Percentiles rank a stretch among this genome's conserved stretches.
Conservation (phyloP, 2,797 vertebrate genomes). For the Podarcis lilfordi region DNA sequence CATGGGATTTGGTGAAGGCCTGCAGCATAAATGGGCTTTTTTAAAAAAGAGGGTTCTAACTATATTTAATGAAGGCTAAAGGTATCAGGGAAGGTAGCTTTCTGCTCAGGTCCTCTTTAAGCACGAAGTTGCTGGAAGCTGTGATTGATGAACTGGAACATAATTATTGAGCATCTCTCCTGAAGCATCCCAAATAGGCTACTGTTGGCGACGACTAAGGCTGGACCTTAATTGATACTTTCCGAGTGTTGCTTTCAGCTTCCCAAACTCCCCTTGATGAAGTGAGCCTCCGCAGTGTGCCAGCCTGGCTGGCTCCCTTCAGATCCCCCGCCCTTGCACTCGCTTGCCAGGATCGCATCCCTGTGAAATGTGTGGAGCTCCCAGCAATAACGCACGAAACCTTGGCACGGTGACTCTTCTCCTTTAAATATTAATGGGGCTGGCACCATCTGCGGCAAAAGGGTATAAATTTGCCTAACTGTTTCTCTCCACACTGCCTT, state of each 20-base stretch:
- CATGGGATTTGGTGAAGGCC: not conserved
- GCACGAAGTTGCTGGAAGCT: not conserved
- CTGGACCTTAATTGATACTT: not conserved
- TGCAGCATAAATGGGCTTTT: not conserved
- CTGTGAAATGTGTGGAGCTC: conserved; percentile 6
- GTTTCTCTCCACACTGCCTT: not conserved
- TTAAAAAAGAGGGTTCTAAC: not conserved
- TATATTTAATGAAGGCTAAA: not conserved
- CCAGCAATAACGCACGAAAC: conserved; percentile 15
- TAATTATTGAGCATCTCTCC: not conserved
- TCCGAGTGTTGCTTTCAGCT: not conserved
- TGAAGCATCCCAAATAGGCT: not conserved
- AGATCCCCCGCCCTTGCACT: not conserved
- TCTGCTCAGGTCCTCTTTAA: not conserved
- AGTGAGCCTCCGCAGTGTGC: not conserved
- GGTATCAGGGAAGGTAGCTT: not conserved
- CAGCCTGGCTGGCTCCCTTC: not conserved
- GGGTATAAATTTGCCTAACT: conserved; percentile 17
- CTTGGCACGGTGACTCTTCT: not conserved
- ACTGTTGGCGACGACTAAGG: not conserved
- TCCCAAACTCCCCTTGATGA: not conserved
- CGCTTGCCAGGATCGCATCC: not conserved
- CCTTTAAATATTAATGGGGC: conserved; percentile 30
- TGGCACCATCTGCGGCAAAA: conserved; percentile 8
- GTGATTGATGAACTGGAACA: not conserved